Evolutionary conservation across 2,888 invertebrate genomes (phyloP).

Genomic region (Lepidonotus clava): DNA sequence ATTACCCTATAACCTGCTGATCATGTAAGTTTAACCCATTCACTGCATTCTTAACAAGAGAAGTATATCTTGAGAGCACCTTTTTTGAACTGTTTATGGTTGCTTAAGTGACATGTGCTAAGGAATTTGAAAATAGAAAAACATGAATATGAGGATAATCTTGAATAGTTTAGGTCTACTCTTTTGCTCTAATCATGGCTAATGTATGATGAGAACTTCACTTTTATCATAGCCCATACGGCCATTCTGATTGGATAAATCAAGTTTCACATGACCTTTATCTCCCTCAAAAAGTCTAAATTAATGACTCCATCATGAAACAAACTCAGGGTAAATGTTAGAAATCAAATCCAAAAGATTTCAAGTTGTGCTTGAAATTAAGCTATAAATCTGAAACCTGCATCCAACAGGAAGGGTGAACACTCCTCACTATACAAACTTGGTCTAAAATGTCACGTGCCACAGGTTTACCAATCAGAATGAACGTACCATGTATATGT

Average conservation of each 20-base stretch:
- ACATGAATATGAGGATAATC: neutral
- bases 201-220: conserved; percentile 45
- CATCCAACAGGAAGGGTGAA: neutral
- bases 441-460: neutral
- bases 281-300: neutral
- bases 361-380: too few relatives aligned
- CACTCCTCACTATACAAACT: too few relatives aligned
- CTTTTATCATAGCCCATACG: conserved; percentile 21
- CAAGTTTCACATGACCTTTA: neutral
- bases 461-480: conserved; percentile 20
- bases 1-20: neutral
- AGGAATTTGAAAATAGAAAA: neutral
- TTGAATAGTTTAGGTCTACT: conserved; percentile 13
- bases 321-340: conserved; percentile 21
- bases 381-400: neutral
- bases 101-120: neutral
- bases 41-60: neutral
- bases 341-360: neutral
- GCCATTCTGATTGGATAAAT: conserved; percentile 26
- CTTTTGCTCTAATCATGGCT: conserved; percentile 39
- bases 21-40: neutral
- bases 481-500: conserved; percentile 33
- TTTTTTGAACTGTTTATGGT: neutral
- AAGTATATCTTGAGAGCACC: neutral
- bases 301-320: too few relatives aligned